Conservation (phyloP, 1,140 invertebrate genomes). For the Thrips palmi region DNA sequence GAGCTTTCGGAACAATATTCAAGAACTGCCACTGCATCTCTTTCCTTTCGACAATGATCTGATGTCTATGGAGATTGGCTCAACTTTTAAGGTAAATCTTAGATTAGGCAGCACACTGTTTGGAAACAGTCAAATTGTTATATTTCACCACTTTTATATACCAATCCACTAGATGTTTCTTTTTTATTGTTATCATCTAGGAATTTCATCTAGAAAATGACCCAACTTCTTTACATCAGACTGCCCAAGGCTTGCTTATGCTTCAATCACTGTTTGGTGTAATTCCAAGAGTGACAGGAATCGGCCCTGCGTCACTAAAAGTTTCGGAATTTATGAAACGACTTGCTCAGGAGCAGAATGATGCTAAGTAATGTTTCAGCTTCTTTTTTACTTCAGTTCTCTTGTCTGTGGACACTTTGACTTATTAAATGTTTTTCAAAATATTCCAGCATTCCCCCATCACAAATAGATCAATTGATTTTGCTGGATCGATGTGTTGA, state of each 20-base stretch:
- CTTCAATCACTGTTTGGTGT: conserved; percentile 78
- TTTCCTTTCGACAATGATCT: conserved; percentile 86
- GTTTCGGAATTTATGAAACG: conserved; percentile 74
- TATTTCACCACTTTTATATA: neutral
- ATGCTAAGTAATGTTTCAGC: too few species aligned
- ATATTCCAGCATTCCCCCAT: conserved; percentile 28
- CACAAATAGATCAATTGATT: conserved; percentile 73
- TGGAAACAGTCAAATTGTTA: neutral
- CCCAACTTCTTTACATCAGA: conserved; percentile 67
- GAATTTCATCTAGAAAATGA: conserved; percentile 78
- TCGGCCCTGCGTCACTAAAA: conserved; percentile 70
- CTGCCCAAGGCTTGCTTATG: conserved; percentile 70
- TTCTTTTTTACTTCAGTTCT: too few species aligned
- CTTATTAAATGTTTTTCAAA: conserved; percentile 20
- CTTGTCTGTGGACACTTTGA: conserved; percentile 24
- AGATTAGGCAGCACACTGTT: neutral
- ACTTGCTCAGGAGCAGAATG: conserved; percentile 50
- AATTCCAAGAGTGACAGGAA: conserved; percentile 76
- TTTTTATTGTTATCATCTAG: conserved; percentile 24
- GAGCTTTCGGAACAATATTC: conserved; percentile 47
- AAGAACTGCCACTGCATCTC: conserved; percentile 73
- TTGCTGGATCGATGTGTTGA: conserved; percentile 80
- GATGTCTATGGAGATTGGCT: conserved; percentile 76
- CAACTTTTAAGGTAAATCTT: conserved; percentile 42
- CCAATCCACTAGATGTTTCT: neutral